These are phyloP conservation scores for Callyntrura guangdongensis DNA, from an alignment of 2,888 invertebrate genomes.

Conservation along the genomic window DNA sequence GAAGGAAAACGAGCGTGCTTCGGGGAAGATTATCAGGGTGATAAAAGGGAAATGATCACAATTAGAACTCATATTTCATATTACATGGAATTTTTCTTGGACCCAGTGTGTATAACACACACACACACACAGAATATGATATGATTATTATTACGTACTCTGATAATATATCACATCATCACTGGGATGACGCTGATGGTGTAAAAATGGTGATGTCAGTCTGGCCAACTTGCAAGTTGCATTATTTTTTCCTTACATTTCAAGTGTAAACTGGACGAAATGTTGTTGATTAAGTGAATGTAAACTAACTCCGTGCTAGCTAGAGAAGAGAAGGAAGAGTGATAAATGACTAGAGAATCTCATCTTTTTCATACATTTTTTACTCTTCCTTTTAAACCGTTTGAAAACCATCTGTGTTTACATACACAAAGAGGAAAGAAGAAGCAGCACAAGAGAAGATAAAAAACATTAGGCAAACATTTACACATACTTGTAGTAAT, in stretches of 20 bases:
- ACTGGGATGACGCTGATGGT: too few relatives aligned
- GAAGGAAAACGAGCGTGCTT: background rate
- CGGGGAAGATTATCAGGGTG: background rate
- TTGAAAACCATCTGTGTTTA: conserved; percentile 39
- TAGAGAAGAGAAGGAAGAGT: too few relatives aligned
- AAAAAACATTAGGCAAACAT: background rate
- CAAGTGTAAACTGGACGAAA: too few relatives aligned
- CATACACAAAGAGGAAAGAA: background rate
- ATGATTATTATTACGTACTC: background rate
- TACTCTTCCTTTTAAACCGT: background rate
- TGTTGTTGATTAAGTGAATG: too few relatives aligned
- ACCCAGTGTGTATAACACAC: background rate
- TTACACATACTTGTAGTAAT: too few relatives aligned
- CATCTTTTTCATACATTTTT: background rate
- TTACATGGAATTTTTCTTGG: conserved; percentile 31
- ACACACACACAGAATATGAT: too few relatives aligned
- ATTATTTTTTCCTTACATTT: too few relatives aligned
- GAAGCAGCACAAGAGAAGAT: background rate
- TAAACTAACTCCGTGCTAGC: too few relatives aligned
- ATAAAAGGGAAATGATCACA: background rate
- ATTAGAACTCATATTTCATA: conserved; percentile 56
- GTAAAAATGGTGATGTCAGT: too few relatives aligned
- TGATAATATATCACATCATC: background rate
- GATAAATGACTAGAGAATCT: too few relatives aligned
- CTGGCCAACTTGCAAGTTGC: too few relatives aligned